A percentile compares a stretch with the other conserved stretches of the same genome.
Conservation (phyloP, 2,888 invertebrate genomes). For the Lymantria monacha region DNA sequence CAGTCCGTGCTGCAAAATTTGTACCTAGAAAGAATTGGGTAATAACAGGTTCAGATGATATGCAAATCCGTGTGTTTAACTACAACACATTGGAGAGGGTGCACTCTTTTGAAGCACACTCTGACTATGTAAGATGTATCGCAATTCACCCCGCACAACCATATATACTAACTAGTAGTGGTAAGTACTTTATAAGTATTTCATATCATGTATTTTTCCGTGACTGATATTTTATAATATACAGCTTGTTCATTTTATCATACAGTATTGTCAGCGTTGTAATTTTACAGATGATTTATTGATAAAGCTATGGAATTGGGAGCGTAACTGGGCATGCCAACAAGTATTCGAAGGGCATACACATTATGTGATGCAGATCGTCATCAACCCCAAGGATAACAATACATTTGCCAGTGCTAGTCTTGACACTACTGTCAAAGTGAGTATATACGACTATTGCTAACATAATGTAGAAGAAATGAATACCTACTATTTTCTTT, state of each 20-base stretch:
- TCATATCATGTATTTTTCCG: background rate
- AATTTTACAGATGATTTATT: conserved; percentile 94
- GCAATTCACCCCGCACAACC: conserved; percentile 99
- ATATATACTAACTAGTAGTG: conserved; percentile 97
- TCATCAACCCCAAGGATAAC: conserved; percentile 99
- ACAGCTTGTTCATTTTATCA: too few species aligned
- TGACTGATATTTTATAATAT: too few species aligned
- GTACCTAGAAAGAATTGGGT: conserved; percentile 99
- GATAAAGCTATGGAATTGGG: conserved; percentile 99
- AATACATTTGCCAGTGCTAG: conserved; percentile 99
- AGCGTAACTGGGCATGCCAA: conserved; percentile 98
- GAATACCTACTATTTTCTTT: too few species aligned
- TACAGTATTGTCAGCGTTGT: conserved; percentile 88
- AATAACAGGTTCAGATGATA: conserved; percentile 97
- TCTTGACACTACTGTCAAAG: conserved; percentile 97
- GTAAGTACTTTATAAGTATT: conserved; percentile 76
- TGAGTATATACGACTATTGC: conserved; percentile 18
- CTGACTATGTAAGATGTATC: conserved; percentile 98
- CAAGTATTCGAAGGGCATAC: conserved; percentile 99
- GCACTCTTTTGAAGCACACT: conserved; percentile 98
- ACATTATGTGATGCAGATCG: conserved; percentile 99
- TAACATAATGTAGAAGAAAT: too few species aligned
- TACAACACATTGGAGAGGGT: conserved; percentile 98
- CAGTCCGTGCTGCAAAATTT: conserved; percentile 97
- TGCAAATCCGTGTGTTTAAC: conserved; percentile 97